Evolutionary conservation across 2,113 vertebrate species (phyloP).

Genomic region (Calypte anna): DNA sequence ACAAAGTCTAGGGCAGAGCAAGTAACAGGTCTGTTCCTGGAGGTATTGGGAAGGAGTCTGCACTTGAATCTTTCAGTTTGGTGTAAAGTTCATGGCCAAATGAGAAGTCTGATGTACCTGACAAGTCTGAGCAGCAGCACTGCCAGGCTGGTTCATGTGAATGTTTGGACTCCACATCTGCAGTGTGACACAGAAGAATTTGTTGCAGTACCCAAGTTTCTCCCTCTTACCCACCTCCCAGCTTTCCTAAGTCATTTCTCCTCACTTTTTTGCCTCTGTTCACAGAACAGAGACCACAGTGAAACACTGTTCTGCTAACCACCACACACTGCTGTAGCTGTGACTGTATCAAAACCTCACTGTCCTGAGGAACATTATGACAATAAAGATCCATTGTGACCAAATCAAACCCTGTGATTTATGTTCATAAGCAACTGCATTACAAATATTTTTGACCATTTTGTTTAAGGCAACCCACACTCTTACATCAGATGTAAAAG

Average conservation of each 20-base stretch:
- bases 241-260: neutral
- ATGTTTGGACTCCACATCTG: accelerated
- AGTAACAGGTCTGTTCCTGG: neutral
- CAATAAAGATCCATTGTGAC: accelerated
- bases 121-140: neutral
- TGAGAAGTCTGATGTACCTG: neutral
- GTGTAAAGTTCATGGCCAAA: neutral
- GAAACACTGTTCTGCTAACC: neutral
- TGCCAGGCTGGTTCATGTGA: accelerated
- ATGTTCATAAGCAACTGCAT: neutral
- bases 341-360: neutral
- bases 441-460: neutral
- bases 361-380: too few species aligned
- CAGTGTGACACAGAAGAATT: neutral
- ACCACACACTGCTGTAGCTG: neutral
- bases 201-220: neutral
- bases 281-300: neutral
- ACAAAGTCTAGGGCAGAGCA: neutral
- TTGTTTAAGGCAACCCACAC: neutral
- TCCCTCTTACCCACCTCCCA: neutral
- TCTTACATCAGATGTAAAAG: neutral
- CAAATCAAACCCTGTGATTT: neutral
- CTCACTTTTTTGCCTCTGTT: neutral
- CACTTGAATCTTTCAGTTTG: neutral
- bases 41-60: neutral